Evolutionary conservation across 53 echinoderm and acorn worm species (phyloP).

Genomic region (Holothuria leucospilota): DNA sequence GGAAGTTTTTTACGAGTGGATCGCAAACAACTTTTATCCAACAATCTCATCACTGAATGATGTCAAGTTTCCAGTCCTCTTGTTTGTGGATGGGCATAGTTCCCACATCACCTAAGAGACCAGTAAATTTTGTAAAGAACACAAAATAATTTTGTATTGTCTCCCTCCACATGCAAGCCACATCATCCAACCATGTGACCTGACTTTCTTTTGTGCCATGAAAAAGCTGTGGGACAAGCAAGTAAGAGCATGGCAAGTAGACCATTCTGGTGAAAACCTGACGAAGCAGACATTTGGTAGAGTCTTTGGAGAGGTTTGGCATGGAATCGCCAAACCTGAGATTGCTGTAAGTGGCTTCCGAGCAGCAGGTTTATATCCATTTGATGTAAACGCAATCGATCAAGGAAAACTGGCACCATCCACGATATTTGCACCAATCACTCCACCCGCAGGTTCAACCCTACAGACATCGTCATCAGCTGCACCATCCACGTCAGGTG

Average conservation of each 20-base stretch:
- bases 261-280: neutral
- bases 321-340: neutral
- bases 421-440: too few relatives aligned
- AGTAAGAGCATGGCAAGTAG: neutral
- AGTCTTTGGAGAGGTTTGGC: neutral
- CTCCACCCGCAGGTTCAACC: too few relatives aligned
- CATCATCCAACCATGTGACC: neutral
- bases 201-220: neutral
- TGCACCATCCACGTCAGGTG: too few relatives aligned
- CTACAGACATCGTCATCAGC: too few relatives aligned
- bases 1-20: too few relatives aligned
- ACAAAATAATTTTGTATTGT: too few relatives aligned
- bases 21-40: neutral
- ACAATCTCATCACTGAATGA: slow-evolving; percentile 49
- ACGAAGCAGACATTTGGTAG: too few relatives aligned
- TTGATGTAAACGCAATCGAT: too few relatives aligned
- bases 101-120: neutral
- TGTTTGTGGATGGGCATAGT: slow-evolving; percentile 22
- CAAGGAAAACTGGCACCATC: too few relatives aligned
- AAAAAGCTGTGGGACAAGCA: neutral
- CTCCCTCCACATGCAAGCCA: too few relatives aligned
- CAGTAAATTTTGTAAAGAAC: too few relatives aligned
- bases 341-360: neutral
- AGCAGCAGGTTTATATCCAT: neutral
- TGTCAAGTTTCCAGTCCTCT: slow-evolving; percentile 39